Conservation (phyloP, 2,888 invertebrate genomes). For the Aphidius colemani region DNA sequence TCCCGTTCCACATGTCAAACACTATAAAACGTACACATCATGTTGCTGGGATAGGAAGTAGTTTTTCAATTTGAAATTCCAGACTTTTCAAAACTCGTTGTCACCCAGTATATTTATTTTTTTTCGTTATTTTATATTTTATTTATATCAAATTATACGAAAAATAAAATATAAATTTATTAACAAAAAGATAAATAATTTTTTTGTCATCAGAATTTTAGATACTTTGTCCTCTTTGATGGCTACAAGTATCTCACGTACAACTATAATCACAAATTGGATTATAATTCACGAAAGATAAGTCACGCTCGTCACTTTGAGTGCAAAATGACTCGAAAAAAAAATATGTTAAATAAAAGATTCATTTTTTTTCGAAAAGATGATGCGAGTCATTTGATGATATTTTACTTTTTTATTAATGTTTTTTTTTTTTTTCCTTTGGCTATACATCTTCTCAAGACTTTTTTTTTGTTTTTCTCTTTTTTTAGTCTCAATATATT, state of each 20-base stretch:
- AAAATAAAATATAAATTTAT: too few relatives aligned
- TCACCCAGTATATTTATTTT: too few relatives aligned
- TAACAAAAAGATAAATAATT: too few relatives aligned
- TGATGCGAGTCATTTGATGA: conserved; percentile 7
- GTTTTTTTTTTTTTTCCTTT: conserved; percentile 10
- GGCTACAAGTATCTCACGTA: conserved; percentile 29
- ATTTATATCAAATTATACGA: too few relatives aligned
- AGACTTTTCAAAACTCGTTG: not conserved
- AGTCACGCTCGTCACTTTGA: conserved; percentile 58
- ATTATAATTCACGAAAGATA: conserved; percentile 58
- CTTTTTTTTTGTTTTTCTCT: conserved; percentile 31
- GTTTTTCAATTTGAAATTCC: conserved; percentile 12
- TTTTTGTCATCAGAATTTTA: too few relatives aligned
- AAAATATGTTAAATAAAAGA: not conserved
- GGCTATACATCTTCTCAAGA: conserved; percentile 20
- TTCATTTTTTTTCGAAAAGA: not conserved
- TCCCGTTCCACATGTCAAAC: conserved; percentile 17
- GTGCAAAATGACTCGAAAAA: conserved; percentile 42
- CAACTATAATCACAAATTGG: conserved; percentile 58
- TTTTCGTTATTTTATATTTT: too few relatives aligned
- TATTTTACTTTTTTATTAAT: conserved; percentile 2
- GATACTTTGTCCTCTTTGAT: too few relatives aligned
- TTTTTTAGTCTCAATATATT: conserved; percentile 22
- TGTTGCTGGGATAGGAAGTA: too few relatives aligned
- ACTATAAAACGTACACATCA: not conserved